Percentiles rank a stretch among this genome's conserved stretches.
phyloP scores from a whole-genome alignment of 2,797 vertebrate species.

The Sebastolobus altivelis region DNA sequence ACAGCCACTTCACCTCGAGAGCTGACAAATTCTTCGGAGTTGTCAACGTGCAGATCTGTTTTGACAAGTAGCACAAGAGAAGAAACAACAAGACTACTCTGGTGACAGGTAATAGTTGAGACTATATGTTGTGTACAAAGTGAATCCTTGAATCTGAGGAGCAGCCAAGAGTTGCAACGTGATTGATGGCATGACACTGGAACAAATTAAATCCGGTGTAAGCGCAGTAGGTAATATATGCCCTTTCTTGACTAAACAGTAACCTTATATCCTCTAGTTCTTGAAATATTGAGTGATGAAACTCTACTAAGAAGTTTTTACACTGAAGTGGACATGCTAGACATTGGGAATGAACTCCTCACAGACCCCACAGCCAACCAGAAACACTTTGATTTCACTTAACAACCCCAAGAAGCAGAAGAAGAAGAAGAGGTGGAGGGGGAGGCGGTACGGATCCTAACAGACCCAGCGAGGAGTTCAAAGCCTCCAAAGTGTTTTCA shows the following conservation, averaged over 20 bases:
- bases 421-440: neutral
- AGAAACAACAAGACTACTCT: constrained; percentile 17
- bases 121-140: neutral
- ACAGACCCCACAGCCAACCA: neutral
- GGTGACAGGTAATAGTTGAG: constrained; percentile 21
- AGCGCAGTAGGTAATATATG: neutral
- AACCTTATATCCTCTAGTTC: constrained; percentile 3
- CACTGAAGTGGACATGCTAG: neutral
- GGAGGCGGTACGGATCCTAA: constrained; percentile 1
- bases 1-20: neutral
- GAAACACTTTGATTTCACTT: constrained; percentile 27
- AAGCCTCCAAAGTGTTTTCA: constrained; percentile 62
- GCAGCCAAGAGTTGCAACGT: constrained; percentile 28
- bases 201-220: constrained; percentile 9
- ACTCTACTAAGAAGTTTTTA: neutral
- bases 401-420: constrained; percentile 15
- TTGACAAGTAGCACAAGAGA: constrained; percentile 36
- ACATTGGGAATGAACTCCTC: neutral
- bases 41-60: constrained; percentile 42
- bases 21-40: neutral
- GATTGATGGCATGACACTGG: constrained; percentile 29
- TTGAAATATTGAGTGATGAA: constrained; percentile 4
- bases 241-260: neutral
- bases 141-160: constrained; percentile 22
- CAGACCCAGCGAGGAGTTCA: constrained; percentile 57